Evolutionary conservation across 2,797 vertebrate genomes (phyloP).

Genomic region (Liparis tanakae): DNA sequence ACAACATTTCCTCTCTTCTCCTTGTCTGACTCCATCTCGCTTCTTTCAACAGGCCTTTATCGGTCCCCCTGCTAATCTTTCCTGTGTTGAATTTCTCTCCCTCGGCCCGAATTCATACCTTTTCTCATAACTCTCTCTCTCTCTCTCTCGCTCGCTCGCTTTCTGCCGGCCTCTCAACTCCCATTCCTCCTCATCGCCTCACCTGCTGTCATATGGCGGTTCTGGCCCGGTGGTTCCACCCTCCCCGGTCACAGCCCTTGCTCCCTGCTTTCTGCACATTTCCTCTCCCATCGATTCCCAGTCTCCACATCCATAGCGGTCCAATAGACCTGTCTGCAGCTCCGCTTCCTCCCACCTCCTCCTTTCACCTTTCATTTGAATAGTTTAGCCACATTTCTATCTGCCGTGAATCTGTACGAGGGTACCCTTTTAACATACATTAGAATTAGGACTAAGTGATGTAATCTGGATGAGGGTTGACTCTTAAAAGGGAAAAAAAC

Average conservation of each 20-base stretch:
- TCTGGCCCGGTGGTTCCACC: constrained; percentile 63
- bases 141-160: constrained; percentile 14
- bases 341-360: constrained; percentile 50
- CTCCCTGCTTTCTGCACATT: constrained; percentile 65
- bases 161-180: constrained; percentile 60
- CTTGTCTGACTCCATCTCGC: constrained; percentile 74
- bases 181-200: constrained; percentile 67
- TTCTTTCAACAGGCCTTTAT: constrained; percentile 68
- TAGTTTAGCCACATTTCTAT: constrained; percentile 57
- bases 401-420: constrained; percentile 61
- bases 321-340: constrained; percentile 62
- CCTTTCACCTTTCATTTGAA: constrained; percentile 44
- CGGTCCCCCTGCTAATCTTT: constrained; percentile 61
- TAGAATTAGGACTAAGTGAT: constrained; percentile 33
- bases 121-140: constrained; percentile 37
- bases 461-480: constrained; percentile 42
- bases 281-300: constrained; percentile 72
- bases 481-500: constrained; percentile 38
- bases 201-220: constrained; percentile 75
- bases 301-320: constrained; percentile 53
- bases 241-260: constrained; percentile 63
- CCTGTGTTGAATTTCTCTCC: constrained; percentile 58
- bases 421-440: constrained; percentile 41
- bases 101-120: constrained; percentile 51
- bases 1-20: constrained; percentile 68